phyloP scores from a whole-genome alignment of 2,888 invertebrate genomes.

The Dinocampus coccinellae region DNA sequence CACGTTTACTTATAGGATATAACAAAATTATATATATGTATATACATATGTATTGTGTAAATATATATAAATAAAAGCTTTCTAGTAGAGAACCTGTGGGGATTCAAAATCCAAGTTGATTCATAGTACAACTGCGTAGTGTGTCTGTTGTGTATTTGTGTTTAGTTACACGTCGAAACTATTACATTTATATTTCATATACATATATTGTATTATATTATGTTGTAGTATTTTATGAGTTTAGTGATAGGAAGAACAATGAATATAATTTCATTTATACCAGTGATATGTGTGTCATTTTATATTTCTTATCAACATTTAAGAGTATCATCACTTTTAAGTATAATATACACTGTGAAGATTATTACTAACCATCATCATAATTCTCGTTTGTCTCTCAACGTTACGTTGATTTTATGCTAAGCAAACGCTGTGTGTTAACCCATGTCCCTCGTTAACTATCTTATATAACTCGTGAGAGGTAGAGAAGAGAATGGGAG shows the following conservation, averaged over 20 bases:
- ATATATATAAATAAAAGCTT: slow-evolving; percentile 59
- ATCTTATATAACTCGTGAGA: slow-evolving; percentile 30
- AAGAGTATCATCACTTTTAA: not conserved
- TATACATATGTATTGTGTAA: slow-evolving; percentile 39
- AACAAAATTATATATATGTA: slow-evolving; percentile 48
- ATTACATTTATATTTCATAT: too few species aligned
- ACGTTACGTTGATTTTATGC: slow-evolving; percentile 50
- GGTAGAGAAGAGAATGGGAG: too few species aligned
- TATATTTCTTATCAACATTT: not conserved
- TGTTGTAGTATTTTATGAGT: too few species aligned
- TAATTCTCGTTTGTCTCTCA: slow-evolving; percentile 1
- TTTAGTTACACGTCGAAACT: too few species aligned
- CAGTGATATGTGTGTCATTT: not conserved
- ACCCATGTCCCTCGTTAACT: slow-evolving; percentile 49
- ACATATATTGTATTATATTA: too few species aligned
- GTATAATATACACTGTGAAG: not conserved
- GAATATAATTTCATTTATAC: too few species aligned
- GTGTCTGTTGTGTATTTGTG: too few species aligned
- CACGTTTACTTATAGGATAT: slow-evolving; percentile 50
- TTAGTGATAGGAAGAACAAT: too few species aligned
- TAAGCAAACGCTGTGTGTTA: slow-evolving; percentile 52
- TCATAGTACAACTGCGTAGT: slow-evolving; percentile 49
- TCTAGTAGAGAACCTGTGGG: slow-evolving; percentile 51
- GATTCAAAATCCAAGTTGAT: slow-evolving; percentile 50
- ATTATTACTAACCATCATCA: not conserved